phyloP scores from a whole-genome alignment of 2,113 vertebrate genomes.

The Dicentrarchus labrax region DNA sequence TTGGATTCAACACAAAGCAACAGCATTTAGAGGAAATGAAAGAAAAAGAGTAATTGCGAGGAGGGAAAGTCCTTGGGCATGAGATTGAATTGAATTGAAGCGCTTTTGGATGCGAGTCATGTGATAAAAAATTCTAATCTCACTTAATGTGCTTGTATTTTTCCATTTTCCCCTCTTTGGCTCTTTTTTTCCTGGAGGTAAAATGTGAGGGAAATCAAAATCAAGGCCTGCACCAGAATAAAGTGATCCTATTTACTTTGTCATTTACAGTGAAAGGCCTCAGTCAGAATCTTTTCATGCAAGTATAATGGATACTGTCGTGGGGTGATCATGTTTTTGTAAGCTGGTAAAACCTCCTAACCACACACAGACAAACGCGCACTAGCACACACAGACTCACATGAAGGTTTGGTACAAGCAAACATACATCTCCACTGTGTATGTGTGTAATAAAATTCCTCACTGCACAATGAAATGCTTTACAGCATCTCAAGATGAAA shows the following conservation, averaged over 20 bases:
- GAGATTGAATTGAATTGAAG: constrained; percentile 58
- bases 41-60: constrained; percentile 58
- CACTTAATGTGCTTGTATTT: constrained; percentile 66
- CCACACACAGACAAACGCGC: constrained; percentile 4
- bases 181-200: constrained; percentile 64
- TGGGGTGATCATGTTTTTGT: constrained; percentile 60
- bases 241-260: constrained; percentile 75
- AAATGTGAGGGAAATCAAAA: constrained; percentile 69
- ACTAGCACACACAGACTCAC: constrained; percentile 12
- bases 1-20: constrained; percentile 37
- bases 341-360: constrained; percentile 17
- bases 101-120: constrained; percentile 65
- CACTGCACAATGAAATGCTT: constrained; percentile 61
- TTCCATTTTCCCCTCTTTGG: constrained; percentile 49
- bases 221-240: constrained; percentile 53
- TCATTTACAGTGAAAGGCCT: constrained; percentile 70
- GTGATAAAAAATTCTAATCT: constrained; percentile 71
- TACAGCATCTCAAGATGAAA: constrained; percentile 52
- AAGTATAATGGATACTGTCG: constrained; percentile 67
- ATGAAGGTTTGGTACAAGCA: constrained; percentile 12
- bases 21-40: constrained; percentile 51
- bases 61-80: constrained; percentile 49
- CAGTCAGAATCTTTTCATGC: constrained; percentile 64
- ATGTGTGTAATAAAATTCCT: constrained; percentile 56
- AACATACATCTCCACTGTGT: constrained; percentile 8